phyloP scores from a whole-genome alignment of 2,113 vertebrate species.

The Dasypus novemcinctus region DNA sequence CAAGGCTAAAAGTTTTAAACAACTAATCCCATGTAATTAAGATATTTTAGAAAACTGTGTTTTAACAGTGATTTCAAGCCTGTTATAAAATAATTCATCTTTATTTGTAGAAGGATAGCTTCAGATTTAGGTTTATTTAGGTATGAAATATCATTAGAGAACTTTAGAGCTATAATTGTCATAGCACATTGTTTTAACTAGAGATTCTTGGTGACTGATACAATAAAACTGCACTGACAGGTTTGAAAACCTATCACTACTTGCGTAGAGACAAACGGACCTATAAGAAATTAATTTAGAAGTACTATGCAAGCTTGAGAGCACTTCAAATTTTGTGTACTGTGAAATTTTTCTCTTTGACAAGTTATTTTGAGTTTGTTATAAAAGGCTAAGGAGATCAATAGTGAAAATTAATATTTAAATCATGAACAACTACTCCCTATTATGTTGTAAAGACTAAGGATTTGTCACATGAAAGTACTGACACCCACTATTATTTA shows the following conservation, averaged over 20 bases:
- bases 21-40: background rate
- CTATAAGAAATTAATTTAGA: slow-evolving; percentile 59
- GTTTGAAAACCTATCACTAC: slow-evolving; percentile 32
- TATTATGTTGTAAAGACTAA: background rate
- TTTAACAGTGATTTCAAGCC: slow-evolving; percentile 15
- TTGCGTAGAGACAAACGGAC: slow-evolving; percentile 29
- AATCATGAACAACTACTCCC: background rate
- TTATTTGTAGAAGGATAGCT: slow-evolving; percentile 59
- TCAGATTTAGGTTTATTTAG: slow-evolving; percentile 51
- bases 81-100: background rate
- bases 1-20: background rate
- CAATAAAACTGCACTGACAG: slow-evolving; percentile 50
- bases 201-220: slow-evolving; percentile 69
- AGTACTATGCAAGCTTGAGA: slow-evolving; percentile 61
- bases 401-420: background rate
- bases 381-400: background rate
- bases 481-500: background rate
- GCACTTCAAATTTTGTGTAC: background rate
- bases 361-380: background rate
- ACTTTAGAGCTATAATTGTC: slow-evolving; percentile 62
- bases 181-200: slow-evolving; percentile 68
- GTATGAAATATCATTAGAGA: slow-evolving; percentile 33
- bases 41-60: background rate
- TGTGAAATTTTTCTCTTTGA: slow-evolving; percentile 2
- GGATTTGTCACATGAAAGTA: background rate